Evolutionary conservation across 2,888 invertebrate genomes (phyloP).

Genomic region (Acleris cristana): DNA sequence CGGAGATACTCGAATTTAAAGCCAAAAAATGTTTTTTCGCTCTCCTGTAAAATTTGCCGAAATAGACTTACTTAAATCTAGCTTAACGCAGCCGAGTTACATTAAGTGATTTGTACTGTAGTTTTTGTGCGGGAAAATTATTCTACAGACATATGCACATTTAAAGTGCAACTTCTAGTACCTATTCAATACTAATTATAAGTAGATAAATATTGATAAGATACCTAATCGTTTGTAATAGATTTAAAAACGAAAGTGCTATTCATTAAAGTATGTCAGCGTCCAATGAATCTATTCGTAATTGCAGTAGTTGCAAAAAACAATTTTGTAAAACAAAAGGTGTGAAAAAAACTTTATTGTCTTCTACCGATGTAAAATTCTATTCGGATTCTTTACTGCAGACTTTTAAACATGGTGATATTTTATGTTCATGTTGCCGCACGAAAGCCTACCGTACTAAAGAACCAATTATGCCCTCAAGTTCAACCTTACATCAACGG

Average conservation of each 20-base stretch:
- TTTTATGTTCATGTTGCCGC: conserved; percentile 7
- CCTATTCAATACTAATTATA: conserved; percentile 4
- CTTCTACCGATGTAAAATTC: too few relatives aligned
- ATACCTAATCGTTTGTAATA: conserved; percentile 3
- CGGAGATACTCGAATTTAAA: too few relatives aligned
- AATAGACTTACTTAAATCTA: too few relatives aligned
- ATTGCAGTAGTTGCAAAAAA: neutral
- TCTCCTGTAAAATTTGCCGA: too few relatives aligned
- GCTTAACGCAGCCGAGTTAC: too few relatives aligned
- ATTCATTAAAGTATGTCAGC: neutral
- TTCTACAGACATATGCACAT: conserved; percentile 7
- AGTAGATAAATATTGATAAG: conserved; percentile 8
- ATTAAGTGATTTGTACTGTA: conserved; percentile 1
- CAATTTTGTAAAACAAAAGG: neutral
- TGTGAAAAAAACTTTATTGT: too few relatives aligned
- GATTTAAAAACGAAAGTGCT: too few relatives aligned
- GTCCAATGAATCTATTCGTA: conserved; percentile 1
- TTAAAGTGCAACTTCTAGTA: conserved; percentile 5
- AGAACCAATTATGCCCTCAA: too few relatives aligned
- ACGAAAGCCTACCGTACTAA: neutral
- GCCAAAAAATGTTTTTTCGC: too few relatives aligned
- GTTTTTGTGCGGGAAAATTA: conserved; percentile 7
- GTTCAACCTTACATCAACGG: too few relatives aligned
- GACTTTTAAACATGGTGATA: conserved; percentile 6
- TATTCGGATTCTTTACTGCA: conserved; percentile 1